These are phyloP conservation scores for Acanthosepion lycidas DNA, from an alignment of 2,888 invertebrate genomes.

Conservation along the genomic window DNA sequence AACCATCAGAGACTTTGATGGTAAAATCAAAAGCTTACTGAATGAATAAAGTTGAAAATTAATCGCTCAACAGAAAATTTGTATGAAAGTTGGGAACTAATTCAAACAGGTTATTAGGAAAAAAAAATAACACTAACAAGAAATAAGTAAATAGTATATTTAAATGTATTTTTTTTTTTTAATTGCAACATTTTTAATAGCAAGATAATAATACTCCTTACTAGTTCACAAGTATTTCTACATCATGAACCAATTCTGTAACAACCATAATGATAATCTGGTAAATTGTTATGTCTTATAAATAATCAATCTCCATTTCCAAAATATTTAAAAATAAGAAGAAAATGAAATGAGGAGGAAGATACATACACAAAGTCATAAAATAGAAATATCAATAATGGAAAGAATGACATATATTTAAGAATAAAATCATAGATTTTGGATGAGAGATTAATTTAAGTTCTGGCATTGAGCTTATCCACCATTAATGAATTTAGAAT, in stretches of 20 bases:
- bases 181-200: not conserved
- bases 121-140: not conserved
- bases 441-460: not conserved
- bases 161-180: not conserved
- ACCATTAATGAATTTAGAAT: not conserved
- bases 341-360: not conserved
- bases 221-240: not conserved
- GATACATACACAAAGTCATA: not conserved
- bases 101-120: not conserved
- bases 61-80: not conserved
- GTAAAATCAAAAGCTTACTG: not conserved
- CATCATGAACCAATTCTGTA: not conserved
- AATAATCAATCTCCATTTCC: not conserved
- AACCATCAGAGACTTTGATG: not conserved
- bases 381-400: not conserved
- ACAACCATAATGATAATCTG: not conserved
- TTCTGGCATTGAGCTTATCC: not conserved
- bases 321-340: not conserved
- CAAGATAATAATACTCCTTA: not conserved
- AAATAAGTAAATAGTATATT: not conserved
- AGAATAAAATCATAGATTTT: not conserved
- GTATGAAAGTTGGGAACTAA: not conserved
- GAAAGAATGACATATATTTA: not conserved
- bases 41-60: not conserved
- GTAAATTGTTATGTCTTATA: not conserved